phyloP scores from a whole-genome alignment of 2,888 invertebrate genomes.

The Rhimphoctona megacephalus region DNA sequence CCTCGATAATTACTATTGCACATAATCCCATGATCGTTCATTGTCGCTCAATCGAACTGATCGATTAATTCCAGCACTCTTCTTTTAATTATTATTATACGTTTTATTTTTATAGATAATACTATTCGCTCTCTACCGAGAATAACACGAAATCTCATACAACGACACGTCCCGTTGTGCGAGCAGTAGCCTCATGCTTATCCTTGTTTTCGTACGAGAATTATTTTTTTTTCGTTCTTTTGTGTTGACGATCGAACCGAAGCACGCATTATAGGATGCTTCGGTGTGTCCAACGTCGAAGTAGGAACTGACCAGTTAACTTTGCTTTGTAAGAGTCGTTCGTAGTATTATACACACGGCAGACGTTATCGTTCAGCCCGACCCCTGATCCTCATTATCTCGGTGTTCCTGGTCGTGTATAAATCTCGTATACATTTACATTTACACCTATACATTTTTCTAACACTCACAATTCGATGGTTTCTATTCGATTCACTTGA shows the following conservation, averaged over 20 bases:
- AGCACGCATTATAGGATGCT: constrained; percentile 37
- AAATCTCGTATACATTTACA: constrained; percentile 5
- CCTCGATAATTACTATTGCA: constrained; percentile 39
- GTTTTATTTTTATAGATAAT: background rate
- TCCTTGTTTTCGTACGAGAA: constrained; percentile 5
- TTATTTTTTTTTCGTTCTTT: constrained; percentile 17
- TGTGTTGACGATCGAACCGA: background rate
- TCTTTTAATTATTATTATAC: background rate
- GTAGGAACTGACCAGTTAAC: constrained; percentile 76
- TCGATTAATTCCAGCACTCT: background rate
- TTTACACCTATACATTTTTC: background rate
- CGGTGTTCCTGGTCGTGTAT: constrained; percentile 42
- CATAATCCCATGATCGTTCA: constrained; percentile 53
- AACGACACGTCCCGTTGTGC: background rate
- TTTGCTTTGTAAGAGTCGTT: constrained; percentile 28
- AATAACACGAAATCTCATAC: background rate
- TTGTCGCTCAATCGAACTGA: constrained; percentile 16
- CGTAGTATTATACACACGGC: constrained; percentile 55
- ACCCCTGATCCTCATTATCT: constrained; percentile 78
- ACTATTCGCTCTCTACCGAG: background rate
- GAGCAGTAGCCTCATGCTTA: background rate
- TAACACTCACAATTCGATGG: background rate
- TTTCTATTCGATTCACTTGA: background rate
- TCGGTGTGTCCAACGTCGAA: constrained; percentile 63
- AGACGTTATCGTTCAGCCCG: constrained; percentile 65